Evolutionary conservation across 2,797 vertebrate genomes (phyloP).

Genomic region (Pseudopleuronectes americanus): DNA sequence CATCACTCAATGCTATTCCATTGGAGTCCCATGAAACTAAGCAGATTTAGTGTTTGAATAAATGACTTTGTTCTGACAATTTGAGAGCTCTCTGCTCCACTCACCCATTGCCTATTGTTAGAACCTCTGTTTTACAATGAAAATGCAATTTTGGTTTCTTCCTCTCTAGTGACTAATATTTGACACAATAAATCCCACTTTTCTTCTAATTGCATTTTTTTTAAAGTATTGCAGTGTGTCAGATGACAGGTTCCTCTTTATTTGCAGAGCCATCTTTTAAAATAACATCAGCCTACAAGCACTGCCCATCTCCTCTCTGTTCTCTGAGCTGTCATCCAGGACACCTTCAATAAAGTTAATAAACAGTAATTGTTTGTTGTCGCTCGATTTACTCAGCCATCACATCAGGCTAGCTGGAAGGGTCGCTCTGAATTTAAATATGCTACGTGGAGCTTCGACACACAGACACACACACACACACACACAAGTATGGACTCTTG

Average conservation of each 20-base stretch:
- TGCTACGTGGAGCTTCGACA: slow-evolving; percentile 12
- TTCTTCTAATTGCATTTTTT: slow-evolving; percentile 21
- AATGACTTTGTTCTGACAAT: slow-evolving; percentile 58
- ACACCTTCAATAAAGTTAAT: slow-evolving; percentile 61
- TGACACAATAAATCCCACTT: slow-evolving; percentile 4
- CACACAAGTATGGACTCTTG: neutral
- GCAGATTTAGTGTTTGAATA: slow-evolving; percentile 36
- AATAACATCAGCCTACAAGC: slow-evolving; percentile 37
- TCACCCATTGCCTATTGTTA: slow-evolving; percentile 24
- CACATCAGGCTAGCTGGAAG: slow-evolving; percentile 19
- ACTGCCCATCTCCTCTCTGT: slow-evolving; percentile 32
- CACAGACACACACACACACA: no score
- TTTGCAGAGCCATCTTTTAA: neutral
- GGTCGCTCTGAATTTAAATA: slow-evolving; percentile 46
- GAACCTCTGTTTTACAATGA: slow-evolving; percentile 28
- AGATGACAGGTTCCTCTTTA: slow-evolving; percentile 31
- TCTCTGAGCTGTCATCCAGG: slow-evolving; percentile 42
- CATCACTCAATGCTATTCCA: neutral
- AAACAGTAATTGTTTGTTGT: slow-evolving; percentile 64
- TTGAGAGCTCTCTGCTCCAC: slow-evolving; percentile 47
- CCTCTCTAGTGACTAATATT: slow-evolving; percentile 21
- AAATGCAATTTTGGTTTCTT: slow-evolving; percentile 32
- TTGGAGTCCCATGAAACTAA: slow-evolving; percentile 32
- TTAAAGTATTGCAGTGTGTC: neutral
- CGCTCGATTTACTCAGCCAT: slow-evolving; percentile 49